Conservation (phyloP, 1,140 invertebrate species). For the Acromyrmex charruanus region DNA sequence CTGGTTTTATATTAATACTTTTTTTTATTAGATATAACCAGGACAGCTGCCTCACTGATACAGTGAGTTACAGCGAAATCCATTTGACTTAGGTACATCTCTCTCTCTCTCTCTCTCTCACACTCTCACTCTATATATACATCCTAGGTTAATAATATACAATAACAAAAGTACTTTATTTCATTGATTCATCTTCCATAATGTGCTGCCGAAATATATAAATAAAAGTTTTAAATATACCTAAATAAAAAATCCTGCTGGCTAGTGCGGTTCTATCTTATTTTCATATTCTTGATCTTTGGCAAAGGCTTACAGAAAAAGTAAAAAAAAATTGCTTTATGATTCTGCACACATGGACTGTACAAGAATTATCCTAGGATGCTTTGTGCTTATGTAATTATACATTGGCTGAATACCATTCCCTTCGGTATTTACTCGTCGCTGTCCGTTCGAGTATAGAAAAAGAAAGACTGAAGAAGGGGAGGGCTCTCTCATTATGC, state of each 20-base stretch:
- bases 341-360: constrained; percentile 55
- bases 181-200: constrained; percentile 35
- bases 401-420: constrained; percentile 75
- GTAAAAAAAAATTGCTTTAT: constrained; percentile 29
- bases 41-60: constrained; percentile 84
- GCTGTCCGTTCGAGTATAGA: constrained; percentile 73
- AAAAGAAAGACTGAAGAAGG: constrained; percentile 73
- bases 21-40: constrained; percentile 81
- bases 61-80: constrained; percentile 83
- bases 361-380: constrained; percentile 75
- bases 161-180: constrained; percentile 76
- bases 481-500: constrained; percentile 66
- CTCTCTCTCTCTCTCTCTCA: constrained; percentile 44
- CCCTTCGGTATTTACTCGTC: constrained; percentile 67
- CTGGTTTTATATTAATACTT: constrained; percentile 82
- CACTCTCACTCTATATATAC: constrained; percentile 57
- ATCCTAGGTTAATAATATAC: constrained; percentile 82
- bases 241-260: constrained; percentile 72
- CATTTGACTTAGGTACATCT: constrained; percentile 79
- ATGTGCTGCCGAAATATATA: constrained; percentile 36
- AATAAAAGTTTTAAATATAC: constrained; percentile 56
- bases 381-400: constrained; percentile 81
- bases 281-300: constrained; percentile 74
- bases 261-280: constrained; percentile 60
- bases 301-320: constrained; percentile 71